Base-by-base conservation (phyloP, 2,113 vertebrate genomes). In the Bos javanicus region DNA sequence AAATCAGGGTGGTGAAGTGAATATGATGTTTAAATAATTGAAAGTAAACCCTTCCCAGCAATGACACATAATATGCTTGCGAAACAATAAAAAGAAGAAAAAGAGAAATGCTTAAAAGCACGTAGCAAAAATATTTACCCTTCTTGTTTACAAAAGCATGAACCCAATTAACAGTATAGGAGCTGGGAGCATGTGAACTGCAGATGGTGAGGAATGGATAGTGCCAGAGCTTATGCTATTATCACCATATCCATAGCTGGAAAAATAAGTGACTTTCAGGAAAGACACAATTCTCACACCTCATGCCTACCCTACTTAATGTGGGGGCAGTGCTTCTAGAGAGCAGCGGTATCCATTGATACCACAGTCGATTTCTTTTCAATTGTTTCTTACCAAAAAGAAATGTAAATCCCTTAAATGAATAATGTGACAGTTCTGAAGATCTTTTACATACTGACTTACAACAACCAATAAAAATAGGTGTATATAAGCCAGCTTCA, bases 81-180 rank as follows among this genome's bases (percentile, higher is more conserved):
- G 28, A 76, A 88, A 46, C 76, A 60, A 16, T 93, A 23, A 30
- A 93, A 12, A 30, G 14, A 25, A 3, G 23, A 57, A 7, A 67
- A 84, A 80, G n/a, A 95, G 48, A 91, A 87, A 90, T 59, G 54
- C 30, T 91, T 90, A 76, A 96, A 96, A 95, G 48, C 21, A 86
- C 67, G 39, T 28, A 71, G 36, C 48, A 96, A 96, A 98, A 97
- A 95, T 97, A 96, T 97, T 90, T 98, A 96, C 89, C 87, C 90
- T 85, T 93, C 98, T 97, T 96, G 62, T 5, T 98, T 96, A 97
- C 90, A 95, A 98, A 96, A 97, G 28, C 36, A 0, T 97, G 81
- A 93, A 83, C 91, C 87, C 97, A 97, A 90, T 96, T 95, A 92
- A 97, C 80, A 95, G 76, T 60, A 60, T 89, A 84, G 82, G 48